Evolutionary conservation across 1,140 invertebrate genomes (phyloP), one percentile per base, ranked within the genome.

Genomic region (Lepidurus arcticus): DNA sequence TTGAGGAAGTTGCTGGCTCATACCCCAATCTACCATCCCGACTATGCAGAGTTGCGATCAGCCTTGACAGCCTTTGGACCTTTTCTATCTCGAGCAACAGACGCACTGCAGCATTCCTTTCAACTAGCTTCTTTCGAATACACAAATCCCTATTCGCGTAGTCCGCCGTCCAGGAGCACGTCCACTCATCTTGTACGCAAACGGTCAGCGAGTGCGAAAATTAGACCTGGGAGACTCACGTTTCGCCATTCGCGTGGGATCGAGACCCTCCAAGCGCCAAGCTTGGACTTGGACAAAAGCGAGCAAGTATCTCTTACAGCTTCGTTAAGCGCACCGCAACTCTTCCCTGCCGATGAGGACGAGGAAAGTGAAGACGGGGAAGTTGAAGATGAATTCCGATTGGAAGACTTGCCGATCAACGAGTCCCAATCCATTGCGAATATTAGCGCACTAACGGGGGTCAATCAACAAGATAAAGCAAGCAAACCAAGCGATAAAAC

Each of bases 201-300:
- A 65, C 53, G 53, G 53, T 65, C 53, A 65, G 53, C 53, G 9
- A 21, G 53, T n/a, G 53, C 53, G 6, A 65, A 65, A 65, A 65
- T 65, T 65, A 65, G 53, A 21, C 53, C 53, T 65, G 53, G 53
- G 13, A 65, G 53, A 65, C 53, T 65, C 53, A 65, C 53, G 53
- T 65, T 65, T 21, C 53, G 53, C 53, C 53, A 65, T 21, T 65
- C 53, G 53, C 53, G 53, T 65, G 53, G 53, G 53, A 65, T 65
- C 16, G 53, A 65, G 13, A 21, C 16, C 16, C 16, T 21, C 13
- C 53, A 65, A 65, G 53, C 2, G 13, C 53, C 53, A 7, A 9
- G 21, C n/a, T 65, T 65, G 8, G 53, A 65, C 5, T 65, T 7
- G 16, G 16, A 65, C n/a, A 65, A 65, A 16, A 7, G 53, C 7